A percentile compares a stretch with the other conserved stretches of the same genome.
phyloP scores from a whole-genome alignment of 23 tunicate species.

The Trididemnum miniatum region DNA sequence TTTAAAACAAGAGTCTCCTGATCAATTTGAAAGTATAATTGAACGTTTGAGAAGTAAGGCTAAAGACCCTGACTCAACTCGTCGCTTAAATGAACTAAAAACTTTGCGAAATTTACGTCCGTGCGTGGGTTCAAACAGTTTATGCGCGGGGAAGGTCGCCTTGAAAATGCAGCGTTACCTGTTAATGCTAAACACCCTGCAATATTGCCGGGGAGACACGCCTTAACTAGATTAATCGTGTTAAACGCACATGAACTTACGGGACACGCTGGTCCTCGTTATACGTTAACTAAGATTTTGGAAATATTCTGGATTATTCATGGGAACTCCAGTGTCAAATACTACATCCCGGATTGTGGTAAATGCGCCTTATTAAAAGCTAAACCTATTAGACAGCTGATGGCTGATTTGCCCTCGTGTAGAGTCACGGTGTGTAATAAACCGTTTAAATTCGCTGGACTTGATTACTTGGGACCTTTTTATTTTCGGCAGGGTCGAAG shows the following conservation, averaged over 20 bases:
- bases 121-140: background rate
- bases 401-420: slow-evolving; percentile 6
- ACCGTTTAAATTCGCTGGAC: background rate
- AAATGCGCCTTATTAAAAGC: background rate
- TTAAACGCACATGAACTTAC: background rate
- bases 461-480: slow-evolving; percentile 19
- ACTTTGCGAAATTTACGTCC: background rate
- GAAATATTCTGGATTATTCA: slow-evolving; percentile 10
- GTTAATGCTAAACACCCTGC: background rate
- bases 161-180: background rate
- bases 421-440: background rate
- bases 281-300: background rate
- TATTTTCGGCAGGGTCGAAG: background rate
- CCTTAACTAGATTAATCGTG: slow-evolving; percentile 17
- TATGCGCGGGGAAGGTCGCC: slow-evolving; percentile 8
- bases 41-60: background rate
- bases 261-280: background rate
- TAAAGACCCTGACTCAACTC: background rate
- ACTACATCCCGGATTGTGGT: background rate
- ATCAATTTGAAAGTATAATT: background rate
- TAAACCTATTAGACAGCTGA: slow-evolving; percentile 1
- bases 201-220: background rate
- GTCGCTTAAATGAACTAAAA: background rate
- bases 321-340: background rate
- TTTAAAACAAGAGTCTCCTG: background rate